phyloP scores from a whole-genome alignment of 2,797 vertebrate species.

The Chaetophractus vellerosus region DNA sequence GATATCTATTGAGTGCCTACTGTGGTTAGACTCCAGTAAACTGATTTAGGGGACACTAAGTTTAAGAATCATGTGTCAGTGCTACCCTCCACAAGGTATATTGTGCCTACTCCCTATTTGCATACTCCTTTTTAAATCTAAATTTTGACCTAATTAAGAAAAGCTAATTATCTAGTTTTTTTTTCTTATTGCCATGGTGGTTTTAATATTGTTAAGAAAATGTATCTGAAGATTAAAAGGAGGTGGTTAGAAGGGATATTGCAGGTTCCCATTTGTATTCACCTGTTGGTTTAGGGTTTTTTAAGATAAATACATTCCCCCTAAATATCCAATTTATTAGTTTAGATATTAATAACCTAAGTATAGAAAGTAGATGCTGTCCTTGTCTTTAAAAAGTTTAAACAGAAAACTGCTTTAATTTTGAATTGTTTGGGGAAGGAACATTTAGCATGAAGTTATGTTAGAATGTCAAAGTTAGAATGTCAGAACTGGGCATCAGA shows the following conservation, averaged over 20 bases:
- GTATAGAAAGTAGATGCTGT: neutral
- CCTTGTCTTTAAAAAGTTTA: neutral
- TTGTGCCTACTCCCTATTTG: neutral
- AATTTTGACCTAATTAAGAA: conserved; percentile 8
- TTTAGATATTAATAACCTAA: neutral
- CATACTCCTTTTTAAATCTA: neutral
- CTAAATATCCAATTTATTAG: neutral
- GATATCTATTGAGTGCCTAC: neutral
- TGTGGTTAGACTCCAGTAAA: neutral
- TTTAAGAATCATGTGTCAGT: neutral
- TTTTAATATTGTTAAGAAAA: neutral
- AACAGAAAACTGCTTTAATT: neutral
- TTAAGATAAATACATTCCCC: neutral
- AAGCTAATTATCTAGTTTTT: neutral
- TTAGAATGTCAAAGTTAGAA: neutral
- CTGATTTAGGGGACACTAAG: neutral
- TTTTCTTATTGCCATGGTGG: neutral
- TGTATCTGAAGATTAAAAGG: neutral
- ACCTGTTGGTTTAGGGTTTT: neutral
- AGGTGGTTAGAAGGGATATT: neutral
- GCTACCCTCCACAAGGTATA: neutral
- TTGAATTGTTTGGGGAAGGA: neutral
- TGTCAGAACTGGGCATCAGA: neutral
- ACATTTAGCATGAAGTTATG: neutral
- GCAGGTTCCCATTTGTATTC: neutral